Evolutionary conservation across 2,888 invertebrate genomes (phyloP).

Genomic region (Melangyna quadrimaculata): DNA sequence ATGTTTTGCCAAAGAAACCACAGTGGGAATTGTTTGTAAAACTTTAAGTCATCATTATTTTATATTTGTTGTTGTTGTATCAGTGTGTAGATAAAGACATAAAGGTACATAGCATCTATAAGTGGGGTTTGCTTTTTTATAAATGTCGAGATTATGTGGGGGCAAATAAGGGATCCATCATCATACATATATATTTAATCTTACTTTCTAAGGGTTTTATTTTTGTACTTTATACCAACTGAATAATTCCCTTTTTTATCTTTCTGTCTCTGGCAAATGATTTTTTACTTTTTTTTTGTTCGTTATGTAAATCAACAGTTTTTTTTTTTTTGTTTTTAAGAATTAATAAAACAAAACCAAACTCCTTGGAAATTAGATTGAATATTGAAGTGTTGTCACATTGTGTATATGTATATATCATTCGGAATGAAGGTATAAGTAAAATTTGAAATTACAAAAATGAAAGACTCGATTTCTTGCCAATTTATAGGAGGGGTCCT

Average conservation of each 20-base stretch:
- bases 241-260: neutral
- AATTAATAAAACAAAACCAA: neutral
- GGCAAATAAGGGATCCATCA: neutral
- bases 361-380: neutral
- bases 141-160: neutral
- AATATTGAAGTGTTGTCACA: neutral
- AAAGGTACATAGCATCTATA: neutral
- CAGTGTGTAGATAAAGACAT: neutral
- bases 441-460: no score
- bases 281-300: neutral
- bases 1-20: neutral
- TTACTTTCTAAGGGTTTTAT: neutral
- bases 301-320: conserved; percentile 4
- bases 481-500: no score
- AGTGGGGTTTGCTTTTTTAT: neutral
- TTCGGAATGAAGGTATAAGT: no score
- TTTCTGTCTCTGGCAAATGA: neutral
- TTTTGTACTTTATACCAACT: neutral
- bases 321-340: neutral
- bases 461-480: no score
- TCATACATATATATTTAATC: neutral
- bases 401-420: no score
- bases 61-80: neutral
- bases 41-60: conserved; percentile 10
- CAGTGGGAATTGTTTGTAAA: conserved; percentile 23